phyloP scores from a whole-genome alignment of 1,140 invertebrate species.

The Limonius californicus region DNA sequence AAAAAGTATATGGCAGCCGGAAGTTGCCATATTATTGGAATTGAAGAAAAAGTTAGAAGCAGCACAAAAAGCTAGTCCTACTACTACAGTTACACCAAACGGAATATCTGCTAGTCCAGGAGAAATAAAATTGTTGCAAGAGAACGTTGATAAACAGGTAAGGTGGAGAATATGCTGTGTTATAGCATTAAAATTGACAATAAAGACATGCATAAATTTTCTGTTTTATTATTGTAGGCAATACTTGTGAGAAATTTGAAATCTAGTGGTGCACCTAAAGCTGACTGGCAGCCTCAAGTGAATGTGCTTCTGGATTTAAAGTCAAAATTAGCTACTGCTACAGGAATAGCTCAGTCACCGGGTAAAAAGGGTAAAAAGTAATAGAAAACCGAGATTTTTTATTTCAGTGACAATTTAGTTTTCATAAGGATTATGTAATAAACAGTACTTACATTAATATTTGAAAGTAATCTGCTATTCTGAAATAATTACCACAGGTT shows the following conservation, averaged over 20 bases:
- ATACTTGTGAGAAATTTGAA: slow-evolving; percentile 73
- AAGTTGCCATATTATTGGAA: slow-evolving; percentile 66
- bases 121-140: slow-evolving; percentile 50
- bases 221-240: slow-evolving; percentile 54
- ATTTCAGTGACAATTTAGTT: not conserved
- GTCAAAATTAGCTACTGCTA: slow-evolving; percentile 57
- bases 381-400: slow-evolving; percentile 9
- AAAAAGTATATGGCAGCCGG: slow-evolving; percentile 67
- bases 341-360: slow-evolving; percentile 47
- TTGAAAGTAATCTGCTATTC: not conserved
- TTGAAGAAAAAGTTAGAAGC: slow-evolving; percentile 68
- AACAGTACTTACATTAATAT: not conserved
- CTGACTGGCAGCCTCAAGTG: slow-evolving; percentile 72
- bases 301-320: slow-evolving; percentile 70
- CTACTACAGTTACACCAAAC: slow-evolving; percentile 21
- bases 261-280: slow-evolving; percentile 64
- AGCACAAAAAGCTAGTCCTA: slow-evolving; percentile 51
- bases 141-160: slow-evolving; percentile 60
- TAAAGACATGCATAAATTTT: too few relatives aligned
- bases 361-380: slow-evolving; percentile 37
- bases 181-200: not conserved
- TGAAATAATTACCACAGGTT: too few relatives aligned
- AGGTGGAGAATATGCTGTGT: not conserved
- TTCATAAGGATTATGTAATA: slow-evolving; percentile 16
- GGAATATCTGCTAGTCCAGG: not conserved